Evolutionary conservation across 2,797 vertebrate species (phyloP).

Genomic region (Novumbra hubbsi): DNA sequence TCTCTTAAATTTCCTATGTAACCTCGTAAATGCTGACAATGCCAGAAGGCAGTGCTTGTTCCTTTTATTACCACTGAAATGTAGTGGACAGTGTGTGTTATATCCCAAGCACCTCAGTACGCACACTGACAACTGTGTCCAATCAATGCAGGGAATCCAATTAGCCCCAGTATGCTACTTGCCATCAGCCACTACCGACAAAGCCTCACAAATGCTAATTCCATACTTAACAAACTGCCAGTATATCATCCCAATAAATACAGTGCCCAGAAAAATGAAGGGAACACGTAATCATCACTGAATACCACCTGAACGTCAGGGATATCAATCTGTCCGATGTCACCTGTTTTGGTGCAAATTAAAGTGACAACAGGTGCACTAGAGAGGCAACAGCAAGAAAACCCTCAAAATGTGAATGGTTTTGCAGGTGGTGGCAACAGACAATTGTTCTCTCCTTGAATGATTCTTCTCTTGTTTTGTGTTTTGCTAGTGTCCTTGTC

Average conservation of each 20-base stretch:
- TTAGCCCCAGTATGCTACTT: constrained; percentile 41
- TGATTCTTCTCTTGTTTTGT: too few species aligned
- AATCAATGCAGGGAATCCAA: constrained; percentile 34
- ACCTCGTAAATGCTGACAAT: constrained; percentile 16
- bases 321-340: too few species aligned
- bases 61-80: constrained; percentile 24
- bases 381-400: too few species aligned
- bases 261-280: too few species aligned
- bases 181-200: constrained; percentile 1
- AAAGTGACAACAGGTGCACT: too few species aligned
- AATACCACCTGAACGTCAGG: too few species aligned
- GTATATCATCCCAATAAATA: constrained; percentile 13
- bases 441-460: too few species aligned
- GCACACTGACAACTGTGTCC: constrained; percentile 41
- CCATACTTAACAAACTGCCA: constrained; percentile 27
- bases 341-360: too few species aligned
- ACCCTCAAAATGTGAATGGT: too few species aligned
- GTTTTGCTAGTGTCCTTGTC: too few species aligned
- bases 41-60: background rate
- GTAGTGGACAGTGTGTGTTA: constrained; percentile 45
- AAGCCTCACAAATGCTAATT: constrained; percentile 22
- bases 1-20: background rate
- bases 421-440: too few species aligned
- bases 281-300: too few species aligned
- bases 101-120: constrained; percentile 27